Evolutionary conservation across 2,888 invertebrate species (phyloP), one percentile per base, ranked within the genome.

Genomic region (Oeneis ivallda): DNA sequence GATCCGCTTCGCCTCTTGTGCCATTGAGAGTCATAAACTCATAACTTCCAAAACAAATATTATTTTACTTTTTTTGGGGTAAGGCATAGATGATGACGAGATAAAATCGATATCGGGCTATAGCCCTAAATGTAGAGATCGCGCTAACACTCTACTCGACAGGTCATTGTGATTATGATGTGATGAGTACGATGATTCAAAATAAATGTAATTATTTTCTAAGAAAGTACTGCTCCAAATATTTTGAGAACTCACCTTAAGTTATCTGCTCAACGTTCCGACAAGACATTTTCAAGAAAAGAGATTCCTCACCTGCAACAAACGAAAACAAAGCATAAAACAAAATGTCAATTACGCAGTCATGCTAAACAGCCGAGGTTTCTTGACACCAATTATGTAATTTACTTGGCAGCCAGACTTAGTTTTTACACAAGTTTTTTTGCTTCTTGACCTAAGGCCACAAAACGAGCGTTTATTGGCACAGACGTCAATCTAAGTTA

Each of bases 291-390:
- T 82, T 87, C 77, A 80, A 75, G 74, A 78, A 79, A 81, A 67
- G 74, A 76, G 75, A 76, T 74, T 78, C 81, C 87, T 89, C 82
- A 90, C 90, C 89, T 89, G 89, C 61, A 89, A 89, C 86, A 85
- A 87, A 72, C 72, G 74, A 37, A 61, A 77, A 75, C 71, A 74
- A 11, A 50, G 71, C 54, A 69, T 49, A 57, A 50, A 50, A 58
- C 50, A 52, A 50, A 39, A 49, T 60, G 58, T 34, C 43, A 43
- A 58, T 45, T 45, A 45, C 58, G 10, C 45, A 15, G 58, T 34
- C 19, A 58, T 17, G 45, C 45, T 45, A 47, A 58, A 58, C 15
- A 63, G 47, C 17, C 49, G 37, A 54, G 54, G 57, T 67, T 65
- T 67, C 65, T 67, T 58, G 65, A 65, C 58, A 54, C 47, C 64